A percentile compares a stretch with the other conserved stretches of the same genome.
These are phyloP conservation scores for Onychorhynchus coronatus DNA, from an alignment of 2,113 vertebrate genomes.

Conservation along the genomic window DNA sequence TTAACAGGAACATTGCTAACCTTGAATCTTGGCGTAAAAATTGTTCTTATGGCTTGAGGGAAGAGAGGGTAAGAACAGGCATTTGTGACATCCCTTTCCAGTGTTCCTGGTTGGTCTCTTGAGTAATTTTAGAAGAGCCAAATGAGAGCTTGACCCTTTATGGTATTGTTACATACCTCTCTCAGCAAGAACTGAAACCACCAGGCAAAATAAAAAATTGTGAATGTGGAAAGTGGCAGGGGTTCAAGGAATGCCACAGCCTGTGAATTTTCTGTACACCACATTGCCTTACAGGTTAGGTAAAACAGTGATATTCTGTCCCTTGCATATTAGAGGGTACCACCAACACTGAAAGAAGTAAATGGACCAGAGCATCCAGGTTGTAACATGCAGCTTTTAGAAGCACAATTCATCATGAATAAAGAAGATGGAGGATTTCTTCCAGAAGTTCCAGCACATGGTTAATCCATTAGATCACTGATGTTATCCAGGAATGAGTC, in stretches of 20 bases:
- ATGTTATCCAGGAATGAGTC: neutral
- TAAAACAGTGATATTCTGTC: neutral
- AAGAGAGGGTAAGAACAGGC: neutral
- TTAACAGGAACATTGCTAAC: neutral
- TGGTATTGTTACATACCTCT: neutral
- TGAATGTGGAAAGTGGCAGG: neutral
- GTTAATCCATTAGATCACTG: neutral
- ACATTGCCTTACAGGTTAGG: neutral
- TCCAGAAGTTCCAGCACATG: neutral
- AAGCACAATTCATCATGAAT: neutral
- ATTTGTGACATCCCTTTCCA: neutral
- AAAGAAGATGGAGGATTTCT: neutral
- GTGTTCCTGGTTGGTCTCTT: neutral
- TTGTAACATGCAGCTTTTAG: neutral
- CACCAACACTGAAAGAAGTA: neutral
- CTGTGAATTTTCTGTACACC: neutral
- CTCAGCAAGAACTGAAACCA: neutral
- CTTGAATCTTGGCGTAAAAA: neutral
- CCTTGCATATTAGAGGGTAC: neutral
- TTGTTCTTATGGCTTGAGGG: neutral
- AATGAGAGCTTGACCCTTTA: neutral
- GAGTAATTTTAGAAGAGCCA: neutral
- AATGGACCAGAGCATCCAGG: neutral
- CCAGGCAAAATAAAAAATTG: neutral
- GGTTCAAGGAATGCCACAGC: neutral